A percentile compares a stretch with the other conserved stretches of the same genome.
Conservation (phyloP, 2,888 invertebrate genomes). For the Ornithoptera alexandrae region DNA sequence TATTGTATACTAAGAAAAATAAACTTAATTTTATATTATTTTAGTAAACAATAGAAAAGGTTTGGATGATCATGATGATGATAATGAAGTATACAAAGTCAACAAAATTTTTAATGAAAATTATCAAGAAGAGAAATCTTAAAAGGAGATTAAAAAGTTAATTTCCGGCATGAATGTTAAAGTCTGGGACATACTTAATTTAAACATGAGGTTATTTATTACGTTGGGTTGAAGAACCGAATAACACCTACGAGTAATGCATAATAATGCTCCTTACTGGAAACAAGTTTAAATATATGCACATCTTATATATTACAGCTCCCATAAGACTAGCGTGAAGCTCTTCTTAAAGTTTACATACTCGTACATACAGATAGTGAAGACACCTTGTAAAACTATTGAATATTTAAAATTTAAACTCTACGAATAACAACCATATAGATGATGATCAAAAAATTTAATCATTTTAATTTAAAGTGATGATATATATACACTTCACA, state of each 20-base stretch:
- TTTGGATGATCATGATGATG: no score
- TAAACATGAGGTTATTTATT: not conserved
- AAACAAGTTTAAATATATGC: slow-evolving; percentile 15
- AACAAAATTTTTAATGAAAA: not conserved
- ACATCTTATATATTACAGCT: slow-evolving; percentile 2
- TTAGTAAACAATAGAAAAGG: no score
- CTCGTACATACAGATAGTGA: not conserved
- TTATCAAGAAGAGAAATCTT: not conserved
- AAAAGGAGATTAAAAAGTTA: not conserved
- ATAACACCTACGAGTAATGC: not conserved
- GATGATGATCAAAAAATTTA: no score
- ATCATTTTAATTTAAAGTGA: no score
- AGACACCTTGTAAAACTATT: not conserved
- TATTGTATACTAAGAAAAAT: no score
- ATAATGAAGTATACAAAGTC: no score
- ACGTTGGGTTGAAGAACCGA: not conserved
- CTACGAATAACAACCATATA: rapidly evolving
- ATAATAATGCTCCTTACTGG: not conserved
- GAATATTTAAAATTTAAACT: not conserved
- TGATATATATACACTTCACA: no score
- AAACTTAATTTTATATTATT: no score
- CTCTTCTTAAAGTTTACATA: not conserved
- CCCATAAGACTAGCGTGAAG: not conserved
- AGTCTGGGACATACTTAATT: not conserved
- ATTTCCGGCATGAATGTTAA: not conserved